Base-by-base conservation (phyloP, 1,140 invertebrate genomes). In the Drosophila eugracilis region DNA sequence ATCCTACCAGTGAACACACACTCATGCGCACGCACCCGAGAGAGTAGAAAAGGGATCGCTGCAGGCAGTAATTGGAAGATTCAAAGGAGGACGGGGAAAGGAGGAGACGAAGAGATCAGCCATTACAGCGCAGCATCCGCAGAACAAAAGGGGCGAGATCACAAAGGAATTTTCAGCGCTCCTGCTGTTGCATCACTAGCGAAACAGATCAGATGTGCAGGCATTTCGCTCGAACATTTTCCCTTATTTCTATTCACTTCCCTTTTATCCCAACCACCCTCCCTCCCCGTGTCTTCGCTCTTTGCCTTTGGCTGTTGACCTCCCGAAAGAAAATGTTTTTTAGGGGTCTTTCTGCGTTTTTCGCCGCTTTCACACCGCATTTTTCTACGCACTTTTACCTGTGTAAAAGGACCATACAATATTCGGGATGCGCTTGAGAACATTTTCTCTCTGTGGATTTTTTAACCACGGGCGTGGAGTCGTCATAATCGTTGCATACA, bases 101-200 rank as follows among this genome's bases (percentile, higher is more conserved):
- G n/a, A 45, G 21, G 34, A 17, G 36, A 14, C 6, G 24, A 22
- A 24, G 36, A 62, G 59, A 57, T 28, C 26, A 63, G 59, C 55
- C 59, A 63, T 63, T 63, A 36, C 59, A 67, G 44, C 24, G 60
- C 59, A 69, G 53, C 54, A 72, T 59, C 58, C 71, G 42, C 22
- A 37, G 50, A 36, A 49, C 44, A 74, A 74, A 74, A 62, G 44
- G 45, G 70, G 39, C 34, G 44, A 63, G 72, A 85, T 85, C 80
- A 67, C 77, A 85, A 76, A 77, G 80, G 80, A 85, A 85, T 86
- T 80, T 86, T 77, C 63, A 63, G 49, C 34, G 26, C 67, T 83
- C 79, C 79, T 84, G 79, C 66, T 75, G 72, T 83, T 83, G 79
- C 79, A 83, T 83, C 79, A 83, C 75, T 65, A 34, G 52, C 76